Conservation (phyloP, 1,140 invertebrate genomes). For the Brachionus rotundiformis region DNA sequence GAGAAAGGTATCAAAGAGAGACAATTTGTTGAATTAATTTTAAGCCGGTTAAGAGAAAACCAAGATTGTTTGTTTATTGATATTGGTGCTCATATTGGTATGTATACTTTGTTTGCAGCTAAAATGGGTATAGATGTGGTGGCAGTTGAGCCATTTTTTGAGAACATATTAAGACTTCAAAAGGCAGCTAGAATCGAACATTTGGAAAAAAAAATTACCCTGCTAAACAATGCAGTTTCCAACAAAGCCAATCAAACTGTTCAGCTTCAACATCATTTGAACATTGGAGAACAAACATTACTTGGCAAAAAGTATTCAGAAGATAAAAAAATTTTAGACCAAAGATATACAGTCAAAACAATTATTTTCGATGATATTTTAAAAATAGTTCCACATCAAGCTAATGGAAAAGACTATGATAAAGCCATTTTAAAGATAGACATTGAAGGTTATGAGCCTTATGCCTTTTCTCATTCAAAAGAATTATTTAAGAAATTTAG, state of each 20-base stretch:
- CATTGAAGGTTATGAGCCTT: slow-evolving; percentile 13
- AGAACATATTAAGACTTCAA: slow-evolving; percentile 13
- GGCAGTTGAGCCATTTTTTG: slow-evolving; percentile 1
- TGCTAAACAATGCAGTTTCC: background rate
- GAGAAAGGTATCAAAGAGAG: background rate
- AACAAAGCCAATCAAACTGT: background rate
- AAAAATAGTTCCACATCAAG: background rate
- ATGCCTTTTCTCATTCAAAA: background rate
- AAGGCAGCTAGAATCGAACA: background rate
- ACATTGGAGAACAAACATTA: slow-evolving; percentile 31
- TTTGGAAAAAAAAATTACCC: background rate
- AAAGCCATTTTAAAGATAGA: slow-evolving; percentile 35
- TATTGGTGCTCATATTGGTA: slow-evolving; percentile 41
- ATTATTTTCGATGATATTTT: slow-evolving; percentile 42
- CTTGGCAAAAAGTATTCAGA: background rate
- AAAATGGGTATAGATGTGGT: background rate
- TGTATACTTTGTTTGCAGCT: slow-evolving; percentile 12
- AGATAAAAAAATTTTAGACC: background rate
- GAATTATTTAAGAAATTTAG: background rate
- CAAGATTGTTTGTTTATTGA: background rate
- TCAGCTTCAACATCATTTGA: background rate
- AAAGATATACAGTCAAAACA: background rate
- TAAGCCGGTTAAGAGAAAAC: background rate
- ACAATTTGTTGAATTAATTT: background rate
- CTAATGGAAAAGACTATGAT: background rate